These are phyloP conservation scores for Hypsopygia costalis DNA, from an alignment of 2,888 invertebrate species.

Conservation along the genomic window DNA sequence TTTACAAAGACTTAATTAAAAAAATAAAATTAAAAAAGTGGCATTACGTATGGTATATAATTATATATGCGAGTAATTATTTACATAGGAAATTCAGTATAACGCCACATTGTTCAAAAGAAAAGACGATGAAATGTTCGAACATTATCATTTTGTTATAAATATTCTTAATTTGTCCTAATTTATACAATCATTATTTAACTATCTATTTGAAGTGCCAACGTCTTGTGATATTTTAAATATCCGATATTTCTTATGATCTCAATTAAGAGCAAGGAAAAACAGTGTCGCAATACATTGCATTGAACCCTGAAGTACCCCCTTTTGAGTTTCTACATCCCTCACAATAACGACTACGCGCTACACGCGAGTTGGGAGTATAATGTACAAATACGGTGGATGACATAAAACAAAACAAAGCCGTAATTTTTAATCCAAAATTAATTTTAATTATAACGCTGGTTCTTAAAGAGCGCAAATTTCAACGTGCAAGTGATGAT, in stretches of 20 bases:
- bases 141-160: conserved; percentile 24
- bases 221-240: conserved; percentile 34
- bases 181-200: conserved; percentile 66
- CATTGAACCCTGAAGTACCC: no score
- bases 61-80: conserved; percentile 45
- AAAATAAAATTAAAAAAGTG: conserved; percentile 35
- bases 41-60: conserved; percentile 22
- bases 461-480: no score
- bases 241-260: background rate
- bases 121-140: conserved; percentile 2
- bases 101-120: conserved; percentile 13
- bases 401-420: no score
- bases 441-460: no score
- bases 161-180: conserved; percentile 43
- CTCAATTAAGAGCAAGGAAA: no score
- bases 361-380: no score
- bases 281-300: no score
- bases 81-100: conserved; percentile 63
- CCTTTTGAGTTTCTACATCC: no score
- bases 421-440: no score
- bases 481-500: no score
- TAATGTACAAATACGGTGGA: no score
- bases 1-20: conserved; percentile 33
- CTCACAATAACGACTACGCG: no score
- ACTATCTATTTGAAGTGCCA: conserved; percentile 64